Conservation (phyloP, 1,140 invertebrate species). For the Chrysomallon squamiferum region DNA sequence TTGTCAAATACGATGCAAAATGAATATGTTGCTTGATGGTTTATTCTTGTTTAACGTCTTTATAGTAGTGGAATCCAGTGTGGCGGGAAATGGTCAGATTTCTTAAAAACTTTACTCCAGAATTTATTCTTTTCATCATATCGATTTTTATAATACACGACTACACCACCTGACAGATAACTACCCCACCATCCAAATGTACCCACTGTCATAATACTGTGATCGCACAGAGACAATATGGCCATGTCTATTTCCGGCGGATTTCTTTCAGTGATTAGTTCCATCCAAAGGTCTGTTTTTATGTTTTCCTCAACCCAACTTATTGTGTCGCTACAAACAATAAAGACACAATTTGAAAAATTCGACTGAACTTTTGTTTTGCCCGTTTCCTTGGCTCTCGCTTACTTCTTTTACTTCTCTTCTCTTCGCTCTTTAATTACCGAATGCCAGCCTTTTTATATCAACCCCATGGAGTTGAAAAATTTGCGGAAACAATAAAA, state of each 20-base stretch:
- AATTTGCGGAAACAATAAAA: too few relatives aligned
- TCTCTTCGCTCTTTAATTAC: background rate
- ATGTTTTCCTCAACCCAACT: slow-evolving; percentile 19
- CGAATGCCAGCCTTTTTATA: too few relatives aligned
- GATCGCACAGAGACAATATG: slow-evolving; percentile 37
- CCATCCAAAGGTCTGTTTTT: slow-evolving; percentile 10
- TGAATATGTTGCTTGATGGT: too few relatives aligned
- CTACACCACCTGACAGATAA: slow-evolving; percentile 36
- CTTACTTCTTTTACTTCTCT: slow-evolving; percentile 21
- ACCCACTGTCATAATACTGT: slow-evolving; percentile 40
- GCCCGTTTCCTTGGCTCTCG: slow-evolving; percentile 28
- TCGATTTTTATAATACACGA: slow-evolving; percentile 35
- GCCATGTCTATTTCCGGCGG: slow-evolving; percentile 47
- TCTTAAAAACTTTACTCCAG: slow-evolving; percentile 5
- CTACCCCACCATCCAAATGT: slow-evolving; percentile 47
- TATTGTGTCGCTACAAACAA: slow-evolving; percentile 36
- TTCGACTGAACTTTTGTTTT: slow-evolving; percentile 27
- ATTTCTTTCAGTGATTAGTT: slow-evolving; percentile 21
- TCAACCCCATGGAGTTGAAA: too few relatives aligned
- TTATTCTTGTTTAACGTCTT: too few relatives aligned
- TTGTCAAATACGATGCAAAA: too few relatives aligned
- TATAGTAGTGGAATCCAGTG: slow-evolving; percentile 23
- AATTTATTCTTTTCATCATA: slow-evolving; percentile 17
- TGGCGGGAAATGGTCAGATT: slow-evolving; percentile 14
- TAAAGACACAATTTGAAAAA: slow-evolving; percentile 27